phyloP scores from a whole-genome alignment of 2,888 invertebrate species.

The Neoascia interrupta region DNA sequence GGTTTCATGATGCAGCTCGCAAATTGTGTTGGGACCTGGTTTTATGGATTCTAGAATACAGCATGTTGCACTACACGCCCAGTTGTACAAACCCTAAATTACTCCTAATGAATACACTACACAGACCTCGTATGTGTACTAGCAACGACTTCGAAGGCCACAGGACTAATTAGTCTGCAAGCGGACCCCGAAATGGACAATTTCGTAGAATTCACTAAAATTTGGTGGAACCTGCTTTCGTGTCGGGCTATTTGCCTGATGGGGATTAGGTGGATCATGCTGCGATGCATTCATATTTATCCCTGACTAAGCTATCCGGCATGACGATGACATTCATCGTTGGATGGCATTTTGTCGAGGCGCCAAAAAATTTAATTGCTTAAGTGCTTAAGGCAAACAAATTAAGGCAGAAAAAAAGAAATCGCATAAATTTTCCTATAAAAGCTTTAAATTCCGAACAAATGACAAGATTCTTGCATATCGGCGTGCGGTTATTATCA shows the following conservation, averaged over 20 bases:
- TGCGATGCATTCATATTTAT: conserved; percentile 9
- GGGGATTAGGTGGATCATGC: conserved; percentile 31
- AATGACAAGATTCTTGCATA: too few species aligned
- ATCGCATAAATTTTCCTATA: conserved; percentile 6
- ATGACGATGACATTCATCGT: neutral
- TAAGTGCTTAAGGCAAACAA: conserved; percentile 1
- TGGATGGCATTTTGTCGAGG: conserved; percentile 6
- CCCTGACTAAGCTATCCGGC: conserved; percentile 26
- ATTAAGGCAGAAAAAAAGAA: neutral
- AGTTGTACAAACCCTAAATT: conserved; percentile 52
- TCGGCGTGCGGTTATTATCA: conserved; percentile 10
- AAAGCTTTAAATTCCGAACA: too few species aligned
- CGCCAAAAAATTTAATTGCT: conserved; percentile 24
- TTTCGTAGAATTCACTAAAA: conserved; percentile 22
- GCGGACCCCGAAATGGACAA: conserved; percentile 8
- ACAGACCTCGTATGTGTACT: neutral
- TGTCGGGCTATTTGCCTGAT: conserved; percentile 33
- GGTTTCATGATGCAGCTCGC: conserved; percentile 52
- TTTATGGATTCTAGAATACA: too few species aligned
- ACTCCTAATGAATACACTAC: conserved; percentile 61
- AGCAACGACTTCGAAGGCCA: conserved; percentile 38
- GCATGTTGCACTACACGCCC: neutral
- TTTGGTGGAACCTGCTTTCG: conserved; percentile 14
- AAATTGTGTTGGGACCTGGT: conserved; percentile 19
- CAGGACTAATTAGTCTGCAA: conserved; percentile 54